These are phyloP conservation scores for Otus scops DNA, from an alignment of 2,797 vertebrate species.

Conservation along the genomic window DNA sequence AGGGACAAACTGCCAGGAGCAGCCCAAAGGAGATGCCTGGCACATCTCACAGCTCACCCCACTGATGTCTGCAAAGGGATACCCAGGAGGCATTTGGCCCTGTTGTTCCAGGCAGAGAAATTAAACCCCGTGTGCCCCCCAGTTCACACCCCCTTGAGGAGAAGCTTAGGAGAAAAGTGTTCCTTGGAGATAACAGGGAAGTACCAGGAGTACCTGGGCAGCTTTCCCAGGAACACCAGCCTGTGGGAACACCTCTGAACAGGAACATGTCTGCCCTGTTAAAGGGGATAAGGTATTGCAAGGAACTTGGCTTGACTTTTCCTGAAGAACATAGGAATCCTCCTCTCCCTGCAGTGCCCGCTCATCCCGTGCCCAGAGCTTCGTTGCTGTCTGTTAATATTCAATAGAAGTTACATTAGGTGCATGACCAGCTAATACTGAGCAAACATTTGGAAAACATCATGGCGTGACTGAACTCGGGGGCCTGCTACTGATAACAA, in stretches of 20 bases:
- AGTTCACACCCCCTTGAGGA: not conserved
- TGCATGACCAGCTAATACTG: constrained; percentile 93
- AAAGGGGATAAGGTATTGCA: not conserved
- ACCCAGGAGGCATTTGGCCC: not conserved
- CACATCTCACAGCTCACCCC: not conserved
- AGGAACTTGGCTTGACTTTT: not conserved
- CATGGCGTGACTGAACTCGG: constrained; percentile 86
- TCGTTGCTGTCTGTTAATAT: constrained; percentile 90
- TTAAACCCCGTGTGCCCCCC: not conserved
- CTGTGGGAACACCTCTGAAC: not conserved
- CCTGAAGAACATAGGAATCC: constrained; percentile 51
- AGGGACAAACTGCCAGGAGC: not conserved
- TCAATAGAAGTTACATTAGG: constrained; percentile 88
- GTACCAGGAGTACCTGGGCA: not conserved
- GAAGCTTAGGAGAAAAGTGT: not conserved
- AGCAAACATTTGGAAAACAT: constrained; percentile 96
- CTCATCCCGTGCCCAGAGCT: constrained; percentile 77
- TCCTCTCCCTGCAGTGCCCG: not conserved
- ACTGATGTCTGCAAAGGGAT: not conserved
- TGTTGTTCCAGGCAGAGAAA: not conserved
- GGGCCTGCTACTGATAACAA: constrained; percentile 83
- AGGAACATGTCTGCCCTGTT: not conserved
- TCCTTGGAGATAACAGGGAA: not conserved
- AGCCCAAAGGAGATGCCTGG: not conserved
- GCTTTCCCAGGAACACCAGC: not conserved